Conservation (phyloP, 2,113 vertebrate species). For the Mellivora capensis region DNA sequence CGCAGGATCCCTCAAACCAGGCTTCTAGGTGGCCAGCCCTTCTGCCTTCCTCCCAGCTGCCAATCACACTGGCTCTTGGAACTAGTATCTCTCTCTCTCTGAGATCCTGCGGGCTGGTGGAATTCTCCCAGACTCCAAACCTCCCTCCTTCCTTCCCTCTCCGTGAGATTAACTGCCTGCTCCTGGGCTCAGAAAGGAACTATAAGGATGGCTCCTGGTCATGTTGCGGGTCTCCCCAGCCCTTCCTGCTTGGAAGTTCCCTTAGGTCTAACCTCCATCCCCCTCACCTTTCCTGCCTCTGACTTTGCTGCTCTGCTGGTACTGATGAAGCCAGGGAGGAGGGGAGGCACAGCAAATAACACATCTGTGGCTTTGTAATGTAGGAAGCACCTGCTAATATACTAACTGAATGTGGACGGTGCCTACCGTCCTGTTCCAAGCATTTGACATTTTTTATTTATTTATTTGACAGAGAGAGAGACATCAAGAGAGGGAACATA, state of each 20-base stretch:
- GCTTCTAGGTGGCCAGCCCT: background rate
- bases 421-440: background rate
- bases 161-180: background rate
- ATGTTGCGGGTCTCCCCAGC: background rate
- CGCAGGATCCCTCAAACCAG: background rate
- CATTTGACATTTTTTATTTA: no score
- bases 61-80: no score
- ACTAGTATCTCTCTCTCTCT: background rate
- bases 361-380: background rate
- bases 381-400: background rate
- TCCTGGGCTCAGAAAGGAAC: background rate
- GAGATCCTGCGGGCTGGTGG: background rate
- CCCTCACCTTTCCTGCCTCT: accelerated
- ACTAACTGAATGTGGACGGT: background rate
- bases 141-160: background rate
- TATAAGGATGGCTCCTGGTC: background rate
- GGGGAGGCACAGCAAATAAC: background rate
- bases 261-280: background rate
- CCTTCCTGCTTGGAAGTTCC: background rate
- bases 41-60: background rate
- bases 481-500: no score
- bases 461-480: no score
- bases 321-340: background rate
- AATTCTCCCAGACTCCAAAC: background rate
- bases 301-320: background rate